Conservation (phyloP, 1,140 invertebrate genomes). For the Mizuhopecten yessoensis region DNA sequence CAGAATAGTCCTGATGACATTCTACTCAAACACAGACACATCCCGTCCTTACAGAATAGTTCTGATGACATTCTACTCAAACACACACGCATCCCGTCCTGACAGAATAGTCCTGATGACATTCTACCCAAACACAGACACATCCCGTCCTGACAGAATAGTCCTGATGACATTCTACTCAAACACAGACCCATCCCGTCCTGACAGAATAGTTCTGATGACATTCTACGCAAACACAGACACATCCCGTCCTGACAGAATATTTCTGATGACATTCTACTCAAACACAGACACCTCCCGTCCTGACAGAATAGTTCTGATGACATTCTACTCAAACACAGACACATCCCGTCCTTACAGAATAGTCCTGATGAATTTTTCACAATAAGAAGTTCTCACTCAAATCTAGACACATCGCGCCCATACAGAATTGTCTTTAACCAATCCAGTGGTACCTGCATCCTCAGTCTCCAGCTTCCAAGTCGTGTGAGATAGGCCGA, state of each 20-base stretch:
- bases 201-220: constrained; percentile 83
- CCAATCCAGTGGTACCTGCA: constrained; percentile 84
- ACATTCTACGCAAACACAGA: too few species aligned
- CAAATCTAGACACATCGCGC: constrained; percentile 81
- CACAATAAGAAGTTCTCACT: constrained; percentile 59
- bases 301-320: constrained; percentile 83
- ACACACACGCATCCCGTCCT: constrained; percentile 82
- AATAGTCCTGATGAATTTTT: background rate
- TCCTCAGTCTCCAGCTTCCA: constrained; percentile 82
- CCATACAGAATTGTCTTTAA: constrained; percentile 83
- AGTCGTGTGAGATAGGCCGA: constrained; percentile 83
- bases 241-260: background rate
- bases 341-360: background rate
- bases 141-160: background rate
- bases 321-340: background rate
- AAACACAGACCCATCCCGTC: constrained; percentile 81
- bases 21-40: background rate
- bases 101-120: constrained; percentile 83
- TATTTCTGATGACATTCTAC: constrained; percentile 44
- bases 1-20: background rate
- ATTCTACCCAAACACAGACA: too few species aligned
- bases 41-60: background rate
- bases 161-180: constrained; percentile 57
- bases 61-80: constrained; percentile 52
- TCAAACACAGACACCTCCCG: constrained; percentile 81